Evolutionary conservation across 2,113 vertebrate species (phyloP), one percentile per base, ranked within the genome.

Genomic region (Coptodon rendalli): DNA sequence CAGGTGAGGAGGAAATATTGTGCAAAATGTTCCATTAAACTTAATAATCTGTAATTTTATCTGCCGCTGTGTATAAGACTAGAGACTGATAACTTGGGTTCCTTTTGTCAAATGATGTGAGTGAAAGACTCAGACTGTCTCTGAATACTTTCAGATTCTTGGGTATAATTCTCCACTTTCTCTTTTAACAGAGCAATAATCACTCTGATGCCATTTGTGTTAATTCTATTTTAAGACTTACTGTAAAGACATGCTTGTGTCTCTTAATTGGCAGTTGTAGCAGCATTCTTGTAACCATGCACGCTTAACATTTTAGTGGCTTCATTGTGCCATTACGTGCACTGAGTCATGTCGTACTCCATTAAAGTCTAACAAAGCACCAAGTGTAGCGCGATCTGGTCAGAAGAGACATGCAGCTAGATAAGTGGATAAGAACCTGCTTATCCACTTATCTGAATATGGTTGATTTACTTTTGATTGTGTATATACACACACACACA

Each of bases 1-100:
- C 95, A 99, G 96, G 96, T 97, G 83, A 92, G 92, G 3, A 19
- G 12, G 61, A 2, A 16, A 12, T 57, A 16, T 82, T 31, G 22
- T 78, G 43, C 22, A 4, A 48, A 76, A 78, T 52, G 17, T 78
- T 50, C 6, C 24, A 11, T 5, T 78, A 78, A 31, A 11, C 9
- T 11, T 27, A 29, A 19, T 76, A 48, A 76, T 0, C 16, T 3
- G 43, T 78, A 0, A 29, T 48, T 3, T 50, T 50, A 50, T 76
- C 43, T 48, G 24, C 43, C 0, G 0, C 43, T 78, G 2, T 78
- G 43, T 78, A 1, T 31, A 78, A n/a, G 16, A 50, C 19, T 78
- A 5, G 27, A 19, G 43, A 50, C 9, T 31, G 45, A 78, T 19
- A 0, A 10, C 8, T 7, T 27, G 5, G 22, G 8, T 17, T 45